phyloP scores from a whole-genome alignment of 1,140 invertebrate genomes.

The Bombus breviceps region DNA sequence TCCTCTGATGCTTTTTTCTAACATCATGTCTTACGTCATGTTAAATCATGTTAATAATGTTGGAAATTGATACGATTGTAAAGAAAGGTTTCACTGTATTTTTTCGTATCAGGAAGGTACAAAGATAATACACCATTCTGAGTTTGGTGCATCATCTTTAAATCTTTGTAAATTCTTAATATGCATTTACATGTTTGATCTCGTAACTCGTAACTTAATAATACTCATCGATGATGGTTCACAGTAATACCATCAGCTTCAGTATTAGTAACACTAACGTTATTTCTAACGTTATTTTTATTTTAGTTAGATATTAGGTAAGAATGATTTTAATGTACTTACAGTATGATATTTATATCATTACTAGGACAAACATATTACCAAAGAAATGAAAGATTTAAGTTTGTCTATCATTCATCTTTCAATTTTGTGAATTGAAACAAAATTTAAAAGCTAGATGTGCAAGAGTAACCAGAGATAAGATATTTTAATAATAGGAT shows the following conservation, averaged over 20 bases:
- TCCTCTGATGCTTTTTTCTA: conserved; percentile 37
- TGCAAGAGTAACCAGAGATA: conserved; percentile 36
- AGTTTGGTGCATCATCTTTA: conserved; percentile 48
- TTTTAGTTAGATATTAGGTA: neutral
- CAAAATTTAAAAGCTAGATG: conserved; percentile 3
- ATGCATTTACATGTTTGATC: conserved; percentile 48
- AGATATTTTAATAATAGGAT: conserved; percentile 58
- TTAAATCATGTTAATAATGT: conserved; percentile 25
- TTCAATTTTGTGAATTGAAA: conserved; percentile 10
- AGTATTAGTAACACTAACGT: conserved; percentile 32
- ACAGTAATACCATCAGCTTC: conserved; percentile 30
- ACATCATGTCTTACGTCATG: neutral
- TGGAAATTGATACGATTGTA: neutral
- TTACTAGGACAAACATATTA: neutral
- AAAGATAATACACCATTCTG: conserved; percentile 13
- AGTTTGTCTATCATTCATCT: neutral
- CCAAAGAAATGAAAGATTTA: neutral
- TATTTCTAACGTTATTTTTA: conserved; percentile 15
- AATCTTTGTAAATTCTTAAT: conserved; percentile 38
- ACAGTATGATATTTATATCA: conserved; percentile 2
- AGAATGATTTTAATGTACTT: neutral
- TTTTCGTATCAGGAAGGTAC: conserved; percentile 11
- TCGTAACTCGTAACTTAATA: conserved; percentile 43
- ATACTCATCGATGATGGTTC: conserved; percentile 43
- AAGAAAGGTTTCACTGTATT: conserved; percentile 3